Conservation (phyloP, 2,888 invertebrate genomes). For the Coelopa pilipes region DNA sequence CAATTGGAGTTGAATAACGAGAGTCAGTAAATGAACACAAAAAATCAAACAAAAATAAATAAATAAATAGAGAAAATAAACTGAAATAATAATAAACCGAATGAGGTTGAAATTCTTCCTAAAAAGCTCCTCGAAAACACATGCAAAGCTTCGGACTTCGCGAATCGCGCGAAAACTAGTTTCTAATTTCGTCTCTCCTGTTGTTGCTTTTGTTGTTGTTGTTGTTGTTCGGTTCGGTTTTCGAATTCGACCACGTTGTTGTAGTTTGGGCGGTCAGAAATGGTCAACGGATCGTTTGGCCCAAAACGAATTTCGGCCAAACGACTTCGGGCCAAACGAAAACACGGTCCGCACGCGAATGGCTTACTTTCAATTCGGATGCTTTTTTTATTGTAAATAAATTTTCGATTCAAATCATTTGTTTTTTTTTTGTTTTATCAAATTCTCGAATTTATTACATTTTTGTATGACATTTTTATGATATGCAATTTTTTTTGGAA, state of each 20-base stretch:
- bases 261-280: neutral
- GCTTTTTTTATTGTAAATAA: neutral
- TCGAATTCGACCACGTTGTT: neutral
- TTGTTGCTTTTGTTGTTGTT: no score
- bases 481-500: no score
- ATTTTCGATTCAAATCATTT: neutral
- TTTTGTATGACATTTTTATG: no score
- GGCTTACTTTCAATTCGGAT: neutral
- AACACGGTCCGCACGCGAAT: neutral
- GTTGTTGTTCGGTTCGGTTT: no score
- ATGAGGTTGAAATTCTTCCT: neutral
- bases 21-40: no score
- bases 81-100: neutral
- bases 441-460: no score
- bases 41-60: no score
- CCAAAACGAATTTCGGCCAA: neutral
- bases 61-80: no score
- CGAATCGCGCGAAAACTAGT: slow-evolving; percentile 1
- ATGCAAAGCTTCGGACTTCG: neutral
- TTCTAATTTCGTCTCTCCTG: no score
- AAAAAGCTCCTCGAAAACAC: neutral
- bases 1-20: no score
- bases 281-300: neutral
- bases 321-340: neutral
- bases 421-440: neutral